Base-by-base conservation (phyloP, 2,888 invertebrate genomes). In the Aethes cnicana region DNA sequence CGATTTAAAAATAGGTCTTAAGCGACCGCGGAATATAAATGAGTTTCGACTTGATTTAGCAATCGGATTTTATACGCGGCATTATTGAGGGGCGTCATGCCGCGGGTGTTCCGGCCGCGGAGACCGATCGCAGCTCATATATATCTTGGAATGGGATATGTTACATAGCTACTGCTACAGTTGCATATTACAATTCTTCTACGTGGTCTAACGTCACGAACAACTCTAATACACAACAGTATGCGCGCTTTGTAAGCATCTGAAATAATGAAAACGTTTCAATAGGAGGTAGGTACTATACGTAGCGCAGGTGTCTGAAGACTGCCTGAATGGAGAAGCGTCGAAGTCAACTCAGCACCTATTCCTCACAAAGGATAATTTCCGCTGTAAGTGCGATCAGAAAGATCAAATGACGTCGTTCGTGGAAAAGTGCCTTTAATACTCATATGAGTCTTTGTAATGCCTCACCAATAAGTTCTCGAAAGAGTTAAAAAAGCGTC, bases 181-280 rank as follows among this genome's bases (percentile, higher is more conserved):
- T 39, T 46, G 50, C 37, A 50, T 52, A 52, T 52, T 52, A 52
- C 52, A 52, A 46, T 52, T 52, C 44, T 25, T 36, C 16, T 37
- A 33, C 30, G 36, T 11, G 11, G 30, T 14, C 25, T 26, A 52
- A 52, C 52, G 26, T 46, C 32, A 39, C 44, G 37, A 39, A 46
- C 44, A 46, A 52, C 39, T 52, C 39, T 39, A 16, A 46, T 39
- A 39, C 52, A 46, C 52, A 46, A 39, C 30, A 46, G 16, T 9
- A 32, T 37, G 33, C 25, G 9, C 33, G 52, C 39, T 33, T 17
- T 44, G 32, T 23, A 30, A 39, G 30, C 39, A 35, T 30, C 20
- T 11, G 36, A 36, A 50, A 50, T 37, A 50, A 43, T 43, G 44
- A 50, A 43, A 41, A 12, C 30, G 17, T 50, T 49, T 16, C 14